Conservation (phyloP, 2,888 invertebrate genomes). For the Aradus depressus region DNA sequence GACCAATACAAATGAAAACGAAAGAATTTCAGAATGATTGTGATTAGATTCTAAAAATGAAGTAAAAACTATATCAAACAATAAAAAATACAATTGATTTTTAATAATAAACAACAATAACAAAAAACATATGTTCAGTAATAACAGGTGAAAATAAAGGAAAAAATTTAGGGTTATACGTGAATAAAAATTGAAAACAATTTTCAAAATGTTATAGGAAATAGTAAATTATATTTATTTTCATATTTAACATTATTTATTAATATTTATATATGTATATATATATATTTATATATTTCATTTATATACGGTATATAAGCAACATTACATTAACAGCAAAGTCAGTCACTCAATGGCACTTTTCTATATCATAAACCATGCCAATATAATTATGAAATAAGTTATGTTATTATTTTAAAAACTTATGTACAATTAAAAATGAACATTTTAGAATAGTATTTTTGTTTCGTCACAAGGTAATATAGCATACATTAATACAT, state of each 20-base stretch:
- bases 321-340: slow-evolving; percentile 12
- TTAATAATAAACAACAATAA: slow-evolving; percentile 17
- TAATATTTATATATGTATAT: slow-evolving; percentile 8
- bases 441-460: no score
- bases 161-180: slow-evolving; percentile 11
- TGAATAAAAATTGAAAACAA: slow-evolving; percentile 9
- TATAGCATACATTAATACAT: no score
- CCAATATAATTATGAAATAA: slow-evolving; percentile 6
- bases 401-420: slow-evolving; percentile 1
- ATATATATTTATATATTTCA: slow-evolving; percentile 7
- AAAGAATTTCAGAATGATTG: slow-evolving; percentile 12
- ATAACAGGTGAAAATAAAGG: slow-evolving; percentile 16
- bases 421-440: slow-evolving; percentile 11
- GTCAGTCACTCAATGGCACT: slow-evolving; percentile 20
- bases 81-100: slow-evolving; percentile 16
- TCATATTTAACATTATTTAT: slow-evolving; percentile 7
- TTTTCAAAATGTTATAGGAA: slow-evolving; percentile 8
- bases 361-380: slow-evolving; percentile 7
- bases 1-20: slow-evolving; percentile 7
- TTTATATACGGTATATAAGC: slow-evolving; percentile 10
- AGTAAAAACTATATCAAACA: slow-evolving; percentile 12
- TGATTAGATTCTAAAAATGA: neutral
- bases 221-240: slow-evolving; percentile 9
- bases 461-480: no score
- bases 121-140: slow-evolving; percentile 14